Evolutionary conservation across 1,140 invertebrate genomes (phyloP), one percentile per base, ranked within the genome.

Genomic region (Phymorhynchus buccinoides): DNA sequence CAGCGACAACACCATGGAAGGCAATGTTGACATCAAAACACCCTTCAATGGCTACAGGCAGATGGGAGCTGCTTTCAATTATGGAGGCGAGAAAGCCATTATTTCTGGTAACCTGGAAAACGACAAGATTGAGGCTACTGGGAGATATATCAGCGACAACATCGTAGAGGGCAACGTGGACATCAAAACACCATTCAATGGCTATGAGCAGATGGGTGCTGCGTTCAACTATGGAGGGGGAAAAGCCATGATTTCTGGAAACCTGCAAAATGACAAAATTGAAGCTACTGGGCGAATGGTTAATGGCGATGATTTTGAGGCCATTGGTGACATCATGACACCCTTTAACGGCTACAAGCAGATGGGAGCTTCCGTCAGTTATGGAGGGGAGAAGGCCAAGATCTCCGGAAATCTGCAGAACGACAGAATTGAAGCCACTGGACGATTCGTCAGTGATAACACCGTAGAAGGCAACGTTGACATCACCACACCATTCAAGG

Each of bases 401-500:
- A 37, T 37, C 32, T 35, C 32, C n/a, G 71, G 6, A 6, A 32
- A 75, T 37, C 30, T 75, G 32, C 3, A 39, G 71, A 12, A 75
- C 6, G 35, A 75, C 30, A 75, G 39, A 35, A 27, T 75, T 7
- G 71, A 75, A 27, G 71, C 71, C 3, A 37, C 35, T 30, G 37
- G 32, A 30, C 35, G 32, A 27, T 37, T 75, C 9, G 37, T 12
- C 71, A 75, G 7, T 7, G 9, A 30, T 27, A n/a, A 75, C 71
- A 35, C 32, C 71, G 27, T 75, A 14, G 18, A 30, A 6, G 71
- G 30, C 3, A 3, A 30, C 37, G 9, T 75, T 7, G 71, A 75
- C 71, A 41, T 85, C 35, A 35, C 68, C 41, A 85, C 84, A 1
- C 84, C 84, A 7, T 42, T 80, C n/a, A 12, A 35, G 3, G 62